Evolutionary conservation across 2,113 vertebrate genomes (phyloP), one percentile per base, ranked within the genome.

Genomic region (Polypterus bichir): DNA sequence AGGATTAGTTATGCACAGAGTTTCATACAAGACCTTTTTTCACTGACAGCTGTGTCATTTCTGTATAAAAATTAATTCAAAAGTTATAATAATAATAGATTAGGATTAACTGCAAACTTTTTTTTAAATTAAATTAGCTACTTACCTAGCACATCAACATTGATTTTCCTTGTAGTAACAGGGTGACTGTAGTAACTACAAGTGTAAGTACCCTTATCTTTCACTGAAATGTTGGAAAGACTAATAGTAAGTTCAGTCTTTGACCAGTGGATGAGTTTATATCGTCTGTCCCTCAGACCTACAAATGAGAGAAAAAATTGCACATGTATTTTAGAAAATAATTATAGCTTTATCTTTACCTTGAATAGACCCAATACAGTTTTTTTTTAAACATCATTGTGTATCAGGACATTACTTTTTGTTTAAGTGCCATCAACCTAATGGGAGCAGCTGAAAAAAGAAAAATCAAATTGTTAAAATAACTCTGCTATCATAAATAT

Each of bases 71-170:
- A 27, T 44, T 49, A 45, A 3, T 45, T 61, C 48, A 61, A 27
- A 27, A 52, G 47, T 54, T 47, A 48, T 27, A 60, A 54, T n/a
- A 11, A n/a, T 9, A 9, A 46, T 47, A 10, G 8, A 62, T 27
- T 53, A 8, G 11, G 4, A 9, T 9, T 7, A 6, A 3, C 3
- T 54, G 27, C 8, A 27, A 10, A 53, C 53, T 62, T 47, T 5
- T 27, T 7, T 47, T 4, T 4, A 62, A 11, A 9, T 9, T 27
- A 27, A 27, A 27, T 27, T 27, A 27, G 27, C 27, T 63, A 52
- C 79, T 74, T 63, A 88, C 86, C 77, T 45, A 86, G 44, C 61
- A 88, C 82, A 1, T 71, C 80, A 47, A 88, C 74, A 61, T 76
- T 64, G 57, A 79, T 71, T 44, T 3, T 69, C 64, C 58, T 83